Percentiles rank a stretch among this genome's conserved stretches.
phyloP scores from a whole-genome alignment of 2,113 vertebrate species.

The Ptyas mucosa region DNA sequence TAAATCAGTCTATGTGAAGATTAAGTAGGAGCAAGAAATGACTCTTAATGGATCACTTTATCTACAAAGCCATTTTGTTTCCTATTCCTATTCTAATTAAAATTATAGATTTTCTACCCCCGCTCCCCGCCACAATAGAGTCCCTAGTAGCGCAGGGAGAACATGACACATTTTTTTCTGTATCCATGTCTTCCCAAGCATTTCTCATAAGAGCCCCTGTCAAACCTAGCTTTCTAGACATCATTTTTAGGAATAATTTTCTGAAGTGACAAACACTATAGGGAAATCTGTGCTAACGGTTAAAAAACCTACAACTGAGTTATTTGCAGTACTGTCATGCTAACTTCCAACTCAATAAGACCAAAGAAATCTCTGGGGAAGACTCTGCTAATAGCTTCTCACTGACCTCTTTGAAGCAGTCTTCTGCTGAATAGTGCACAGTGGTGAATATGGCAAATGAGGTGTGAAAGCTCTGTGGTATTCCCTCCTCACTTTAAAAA shows the following conservation, averaged over 20 bases:
- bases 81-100: conserved; percentile 43
- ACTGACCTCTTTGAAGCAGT: conserved; percentile 71
- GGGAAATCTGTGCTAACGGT: conserved; percentile 79
- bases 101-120: conserved; percentile 20
- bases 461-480: conserved; percentile 70
- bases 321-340: conserved; percentile 81
- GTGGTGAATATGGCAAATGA: conserved; percentile 75
- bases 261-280: conserved; percentile 77
- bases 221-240: conserved; percentile 66
- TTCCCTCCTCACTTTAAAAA: conserved; percentile 54
- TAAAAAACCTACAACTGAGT: conserved; percentile 68
- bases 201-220: conserved; percentile 53
- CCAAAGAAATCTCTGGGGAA: conserved; percentile 73
- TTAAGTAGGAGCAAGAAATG: conserved; percentile 21
- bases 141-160: conserved; percentile 33
- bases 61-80: conserved; percentile 30
- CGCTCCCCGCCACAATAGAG: not conserved
- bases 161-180: conserved; percentile 50
- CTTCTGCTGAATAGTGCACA: conserved; percentile 67
- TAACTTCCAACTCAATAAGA: conserved; percentile 79
- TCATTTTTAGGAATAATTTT: conserved; percentile 76
- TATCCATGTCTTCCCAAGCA: conserved; percentile 47
- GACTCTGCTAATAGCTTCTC: conserved; percentile 77
- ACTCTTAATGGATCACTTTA: conserved; percentile 42
- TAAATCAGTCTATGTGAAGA: not conserved